phyloP scores from a whole-genome alignment of 2,888 invertebrate genomes.

The Pyrocoelia pectoralis region DNA sequence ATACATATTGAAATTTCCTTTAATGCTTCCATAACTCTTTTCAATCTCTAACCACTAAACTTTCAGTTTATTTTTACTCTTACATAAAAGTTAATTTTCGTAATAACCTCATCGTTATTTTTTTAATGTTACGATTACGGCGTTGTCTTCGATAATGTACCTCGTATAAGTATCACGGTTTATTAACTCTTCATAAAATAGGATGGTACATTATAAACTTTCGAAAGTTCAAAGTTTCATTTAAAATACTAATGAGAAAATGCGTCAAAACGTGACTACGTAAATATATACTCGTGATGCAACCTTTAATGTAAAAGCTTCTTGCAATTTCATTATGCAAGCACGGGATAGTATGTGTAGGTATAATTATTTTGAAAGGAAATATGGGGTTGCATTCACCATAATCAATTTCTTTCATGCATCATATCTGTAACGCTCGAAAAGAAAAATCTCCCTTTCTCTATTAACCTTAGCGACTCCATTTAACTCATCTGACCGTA shows the following conservation, averaged over 20 bases:
- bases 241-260: background rate
- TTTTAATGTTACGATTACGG: background rate
- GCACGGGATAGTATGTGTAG: background rate
- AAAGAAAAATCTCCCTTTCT: too few relatives aligned
- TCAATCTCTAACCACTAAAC: conserved; percentile 39
- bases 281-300: background rate
- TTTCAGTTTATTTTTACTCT: conserved; percentile 40
- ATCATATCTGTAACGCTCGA: background rate
- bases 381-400: background rate
- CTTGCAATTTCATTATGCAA: conserved; percentile 2
- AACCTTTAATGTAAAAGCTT: background rate
- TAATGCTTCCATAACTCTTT: conserved; percentile 55
- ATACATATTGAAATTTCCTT: conserved; percentile 57
- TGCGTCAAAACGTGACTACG: conserved; percentile 3
- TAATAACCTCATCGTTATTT: conserved; percentile 7
- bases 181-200: conserved; percentile 22
- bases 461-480: too few relatives aligned
- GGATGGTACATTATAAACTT: background rate
- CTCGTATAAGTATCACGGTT: conserved; percentile 4
- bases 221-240: background rate
- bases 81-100: conserved; percentile 29
- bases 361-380: background rate
- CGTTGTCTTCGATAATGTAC: background rate
- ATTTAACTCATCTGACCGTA: too few relatives aligned
- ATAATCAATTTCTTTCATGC: background rate